Evolutionary conservation across 2,797 vertebrate genomes (phyloP).

Genomic region (Coendou prehensilis): DNA sequence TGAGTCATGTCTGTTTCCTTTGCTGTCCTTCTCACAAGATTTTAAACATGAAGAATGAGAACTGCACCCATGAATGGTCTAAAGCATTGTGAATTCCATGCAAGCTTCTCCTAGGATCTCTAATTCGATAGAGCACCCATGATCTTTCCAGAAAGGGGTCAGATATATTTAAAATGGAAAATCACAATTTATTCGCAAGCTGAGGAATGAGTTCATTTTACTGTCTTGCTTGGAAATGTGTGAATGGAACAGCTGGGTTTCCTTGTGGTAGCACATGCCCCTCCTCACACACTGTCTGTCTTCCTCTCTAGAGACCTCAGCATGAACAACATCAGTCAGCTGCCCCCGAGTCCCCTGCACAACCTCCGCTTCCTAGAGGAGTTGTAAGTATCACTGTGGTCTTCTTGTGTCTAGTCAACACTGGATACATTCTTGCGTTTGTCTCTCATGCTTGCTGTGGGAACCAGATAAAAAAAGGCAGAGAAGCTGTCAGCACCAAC

Average conservation of each 20-base stretch:
- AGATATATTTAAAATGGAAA: slow-evolving; percentile 70
- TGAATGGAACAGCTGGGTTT: slow-evolving; percentile 87
- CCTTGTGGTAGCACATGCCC: slow-evolving; percentile 67
- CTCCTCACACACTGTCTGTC: slow-evolving; percentile 87
- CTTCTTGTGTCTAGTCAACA: slow-evolving; percentile 77
- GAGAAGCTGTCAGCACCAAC: slow-evolving; percentile 88
- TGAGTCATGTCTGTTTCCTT: slow-evolving; percentile 65
- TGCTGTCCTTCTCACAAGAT: slow-evolving; percentile 6
- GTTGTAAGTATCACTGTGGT: slow-evolving; percentile 92
- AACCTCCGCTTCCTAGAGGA: slow-evolving; percentile 96
- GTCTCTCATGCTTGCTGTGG: slow-evolving; percentile 87
- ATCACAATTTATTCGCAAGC: slow-evolving; percentile 81
- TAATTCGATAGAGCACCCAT: slow-evolving; percentile 65
- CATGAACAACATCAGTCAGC: slow-evolving; percentile 96
- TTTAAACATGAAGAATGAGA: slow-evolving; percentile 63
- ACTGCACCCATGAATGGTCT: slow-evolving; percentile 56
- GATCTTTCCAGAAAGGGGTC: background rate
- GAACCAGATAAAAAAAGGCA: slow-evolving; percentile 89
- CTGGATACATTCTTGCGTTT: slow-evolving; percentile 85
- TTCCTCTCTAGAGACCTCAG: slow-evolving; percentile 94
- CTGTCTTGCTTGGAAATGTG: slow-evolving; percentile 86
- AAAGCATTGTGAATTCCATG: slow-evolving; percentile 70
- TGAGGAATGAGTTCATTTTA: slow-evolving; percentile 83
- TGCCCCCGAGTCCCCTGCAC: slow-evolving; percentile 91
- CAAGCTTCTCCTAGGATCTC: slow-evolving; percentile 53